A percentile compares a stretch with the other conserved stretches of the same genome.
phyloP scores from a whole-genome alignment of 1,140 invertebrate species.

The Leptinotarsa defecta region DNA sequence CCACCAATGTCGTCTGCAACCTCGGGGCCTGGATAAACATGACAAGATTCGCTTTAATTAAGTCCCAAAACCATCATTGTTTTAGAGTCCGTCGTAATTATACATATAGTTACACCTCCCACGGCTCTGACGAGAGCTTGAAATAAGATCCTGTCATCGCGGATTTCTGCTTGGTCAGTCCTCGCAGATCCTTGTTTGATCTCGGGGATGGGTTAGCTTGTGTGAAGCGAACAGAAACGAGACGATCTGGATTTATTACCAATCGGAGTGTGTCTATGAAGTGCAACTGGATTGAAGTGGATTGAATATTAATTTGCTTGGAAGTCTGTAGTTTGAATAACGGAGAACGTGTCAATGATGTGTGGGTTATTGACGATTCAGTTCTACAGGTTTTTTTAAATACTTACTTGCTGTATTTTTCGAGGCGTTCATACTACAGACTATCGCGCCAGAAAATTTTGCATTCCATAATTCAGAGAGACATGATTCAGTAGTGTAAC shows the following conservation, averaged over 20 bases:
- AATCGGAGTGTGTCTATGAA: not conserved
- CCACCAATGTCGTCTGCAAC: constrained; percentile 49
- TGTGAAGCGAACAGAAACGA: not conserved
- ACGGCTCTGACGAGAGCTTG: not conserved
- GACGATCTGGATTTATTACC: not conserved
- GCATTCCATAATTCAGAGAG: too few species aligned
- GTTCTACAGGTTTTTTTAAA: too few species aligned
- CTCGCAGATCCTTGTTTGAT: constrained; percentile 8
- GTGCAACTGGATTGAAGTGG: not conserved
- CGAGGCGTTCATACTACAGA: too few species aligned
- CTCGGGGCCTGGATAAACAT: constrained; percentile 48
- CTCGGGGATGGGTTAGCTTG: not conserved
- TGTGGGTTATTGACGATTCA: too few species aligned
- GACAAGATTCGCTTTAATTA: constrained; percentile 53
- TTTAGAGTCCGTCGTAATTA: constrained; percentile 48
- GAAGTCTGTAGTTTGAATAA: not conserved
- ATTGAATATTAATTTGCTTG: not conserved
- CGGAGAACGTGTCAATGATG: not conserved
- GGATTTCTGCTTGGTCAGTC: constrained; percentile 17
- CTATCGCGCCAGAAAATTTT: too few species aligned
- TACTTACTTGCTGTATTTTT: too few species aligned
- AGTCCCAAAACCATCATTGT: constrained; percentile 53
- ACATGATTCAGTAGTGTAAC: too few species aligned
- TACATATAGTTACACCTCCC: constrained; percentile 48
- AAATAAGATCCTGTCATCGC: not conserved